Base-by-base conservation (phyloP, 1,140 invertebrate species). In the Procambarus clarkii region DNA sequence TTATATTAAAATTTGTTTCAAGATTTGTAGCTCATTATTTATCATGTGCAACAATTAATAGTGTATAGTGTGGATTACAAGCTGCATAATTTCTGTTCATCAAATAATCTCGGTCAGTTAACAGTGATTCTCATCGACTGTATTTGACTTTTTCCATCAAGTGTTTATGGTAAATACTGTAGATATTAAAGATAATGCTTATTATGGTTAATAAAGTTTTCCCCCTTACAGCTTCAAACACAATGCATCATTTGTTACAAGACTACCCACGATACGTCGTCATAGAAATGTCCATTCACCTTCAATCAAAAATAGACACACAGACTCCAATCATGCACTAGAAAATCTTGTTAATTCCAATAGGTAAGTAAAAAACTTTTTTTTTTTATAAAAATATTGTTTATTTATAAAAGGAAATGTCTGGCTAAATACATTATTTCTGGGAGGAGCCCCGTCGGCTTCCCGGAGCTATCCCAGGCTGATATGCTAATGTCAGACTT, bases 171-270 rank as follows among this genome's bases (percentile, higher is more conserved):
- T 13, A 54, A 9, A 54, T 34, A 34, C 34, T 34, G 34, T 54
- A 54, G 21, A 69, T 74, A 2, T 74, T 34, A 9, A 7, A 74
- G n/a, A 74, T 0, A 34, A 74, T 74, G 34, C 8, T 34, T 34
- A 34, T 74, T 15, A 24, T 7, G 21, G 69, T 74, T 74, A 34
- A 74, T 74, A 21, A 34, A 74, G 5, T 34, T n/a, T 74, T 34
- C 34, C 69, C 34, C 96, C 96, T 94, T 96, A 95, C 95, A 98
- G 97, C 94, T 98, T 98, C 95, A 98, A 98, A 95, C 97, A 98
- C 96, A 98, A 98, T 95, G 97, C 97, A 93, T 98, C 97, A 64
- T 98, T 98, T 95, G 97, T 98, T 93, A 97, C 97, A 93, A 96
- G 97, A 91, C 95, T 98, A 94, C 97, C 97, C 89, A 98, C 97